Evolutionary conservation across 2,888 invertebrate species (phyloP).

Genomic region (Perithous albicinctus): DNA sequence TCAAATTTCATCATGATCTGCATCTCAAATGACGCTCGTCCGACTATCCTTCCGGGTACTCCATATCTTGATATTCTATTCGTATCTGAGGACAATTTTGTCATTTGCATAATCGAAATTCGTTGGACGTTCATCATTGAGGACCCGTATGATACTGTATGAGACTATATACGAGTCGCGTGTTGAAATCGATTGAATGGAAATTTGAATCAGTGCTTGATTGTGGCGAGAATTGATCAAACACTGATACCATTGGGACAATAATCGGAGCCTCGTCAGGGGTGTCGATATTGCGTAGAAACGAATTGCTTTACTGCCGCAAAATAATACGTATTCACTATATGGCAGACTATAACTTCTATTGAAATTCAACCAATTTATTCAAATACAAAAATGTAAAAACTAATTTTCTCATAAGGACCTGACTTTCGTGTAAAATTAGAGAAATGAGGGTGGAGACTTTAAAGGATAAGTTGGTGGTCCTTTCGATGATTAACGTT

Average conservation of each 20-base stretch:
- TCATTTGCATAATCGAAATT: slow-evolving; percentile 19
- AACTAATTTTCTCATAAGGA: neutral
- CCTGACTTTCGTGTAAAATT: neutral
- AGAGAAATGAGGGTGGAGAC: neutral
- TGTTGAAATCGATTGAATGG: slow-evolving; percentile 28
- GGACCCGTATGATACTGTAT: neutral
- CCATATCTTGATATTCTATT: neutral
- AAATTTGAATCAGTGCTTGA: slow-evolving; percentile 26
- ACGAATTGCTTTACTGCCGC: slow-evolving; percentile 14
- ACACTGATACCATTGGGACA: neutral
- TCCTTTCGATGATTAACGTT: slow-evolving; percentile 29
- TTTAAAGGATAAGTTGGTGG: neutral
- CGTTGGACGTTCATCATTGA: slow-evolving; percentile 10
- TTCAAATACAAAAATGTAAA: too few species aligned
- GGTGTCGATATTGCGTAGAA: slow-evolving; percentile 1
- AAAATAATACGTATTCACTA: slow-evolving; percentile 1
- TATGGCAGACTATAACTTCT: too few species aligned
- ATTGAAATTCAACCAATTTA: too few species aligned
- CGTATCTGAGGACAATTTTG: neutral
- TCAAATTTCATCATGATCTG: too few species aligned
- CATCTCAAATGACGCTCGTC: neutral
- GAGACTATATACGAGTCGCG: neutral
- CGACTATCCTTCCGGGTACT: neutral
- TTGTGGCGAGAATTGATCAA: slow-evolving; percentile 20
- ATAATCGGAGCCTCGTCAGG: neutral